Base-by-base conservation (phyloP, 1,140 invertebrate species). In the Uloborus diversus region DNA sequence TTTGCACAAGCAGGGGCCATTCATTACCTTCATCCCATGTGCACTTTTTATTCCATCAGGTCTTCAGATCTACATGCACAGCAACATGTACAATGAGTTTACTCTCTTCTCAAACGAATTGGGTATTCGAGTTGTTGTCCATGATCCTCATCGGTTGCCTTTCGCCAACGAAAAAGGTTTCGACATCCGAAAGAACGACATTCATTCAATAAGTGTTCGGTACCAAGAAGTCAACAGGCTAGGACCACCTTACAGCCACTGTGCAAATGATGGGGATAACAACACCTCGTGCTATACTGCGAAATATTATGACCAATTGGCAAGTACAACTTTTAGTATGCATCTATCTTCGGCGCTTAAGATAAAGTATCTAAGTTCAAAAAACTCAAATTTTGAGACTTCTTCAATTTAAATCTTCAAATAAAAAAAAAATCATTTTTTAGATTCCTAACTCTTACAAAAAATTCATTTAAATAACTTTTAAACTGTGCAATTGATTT, bases 121-220 rank as follows among this genome's bases (percentile, higher is more conserved):
- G 11, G 76, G 76, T 14, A 65, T 65, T 1, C 51, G 76, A 32
- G 28, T 79, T 4, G 30, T 68, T 1, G 51, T 79, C 27, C 76
- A 79, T 20, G 65, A 79, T 62, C 64, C 76, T 4, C 65, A 69
- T n/a, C 20, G 25, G 0, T 23, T 79, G 0, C 76, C 76, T 7
- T 79, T 79, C 28, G 76, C 62, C 4, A 7, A 33, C 1, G 76
- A 79, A n/a, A 61, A 59, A 9, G 76, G 76, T 4, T 28, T 79
- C 9, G 62, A 79, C 13, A 23, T 79, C 13, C 27, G 65, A 49
- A 64, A 64, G 0, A 20, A 51, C 0, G 53, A 69, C 14, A 79
- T 79, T 64, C 59, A 64, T 0, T 14, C 64, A 17, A 27, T 79
- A 4, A 65, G 59, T 2, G n/a, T 79, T 0, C 30, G 51, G 9